Conservation (phyloP, 2,888 invertebrate genomes). For the Pseudococcus viburni region DNA sequence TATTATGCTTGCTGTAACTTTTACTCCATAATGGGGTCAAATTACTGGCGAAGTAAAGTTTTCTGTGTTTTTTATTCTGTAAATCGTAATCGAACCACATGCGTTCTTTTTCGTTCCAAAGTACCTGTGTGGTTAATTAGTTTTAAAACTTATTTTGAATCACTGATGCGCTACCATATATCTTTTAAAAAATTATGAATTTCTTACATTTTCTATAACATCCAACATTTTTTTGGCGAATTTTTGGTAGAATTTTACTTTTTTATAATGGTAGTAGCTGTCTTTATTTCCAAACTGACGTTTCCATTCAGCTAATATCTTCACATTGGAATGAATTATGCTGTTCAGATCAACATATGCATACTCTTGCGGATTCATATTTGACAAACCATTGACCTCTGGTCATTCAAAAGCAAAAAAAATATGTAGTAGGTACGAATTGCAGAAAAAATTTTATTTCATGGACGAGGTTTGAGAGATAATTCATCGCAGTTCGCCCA, state of each 20-base stretch:
- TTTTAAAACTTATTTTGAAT: too few species aligned
- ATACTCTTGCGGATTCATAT: not conserved
- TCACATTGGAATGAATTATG: constrained; percentile 80
- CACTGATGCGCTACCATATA: too few species aligned
- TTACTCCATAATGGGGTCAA: not conserved
- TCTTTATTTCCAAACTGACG: not conserved
- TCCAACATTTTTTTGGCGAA: too few species aligned
- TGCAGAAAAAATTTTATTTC: too few species aligned
- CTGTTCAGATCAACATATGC: constrained; percentile 82
- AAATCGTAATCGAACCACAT: constrained; percentile 8
- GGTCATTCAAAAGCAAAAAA: not conserved
- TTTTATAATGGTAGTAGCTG: too few species aligned
- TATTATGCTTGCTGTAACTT: not conserved
- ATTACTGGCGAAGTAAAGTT: not conserved
- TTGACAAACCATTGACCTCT: not conserved
- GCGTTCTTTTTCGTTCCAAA: not conserved
- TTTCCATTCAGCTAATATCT: constrained; percentile 76
- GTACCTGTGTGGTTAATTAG: not conserved
- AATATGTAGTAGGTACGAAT: too few species aligned
- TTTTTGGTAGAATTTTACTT: too few species aligned
- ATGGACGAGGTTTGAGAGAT: too few species aligned
- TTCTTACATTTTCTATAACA: not conserved
- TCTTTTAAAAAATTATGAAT: not conserved
- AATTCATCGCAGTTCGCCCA: too few species aligned
- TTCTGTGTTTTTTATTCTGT: not conserved